A percentile compares a stretch with the other conserved stretches of the same genome.
phyloP scores from a whole-genome alignment of 2,113 vertebrate genomes.

The Stigmatopora argus region DNA sequence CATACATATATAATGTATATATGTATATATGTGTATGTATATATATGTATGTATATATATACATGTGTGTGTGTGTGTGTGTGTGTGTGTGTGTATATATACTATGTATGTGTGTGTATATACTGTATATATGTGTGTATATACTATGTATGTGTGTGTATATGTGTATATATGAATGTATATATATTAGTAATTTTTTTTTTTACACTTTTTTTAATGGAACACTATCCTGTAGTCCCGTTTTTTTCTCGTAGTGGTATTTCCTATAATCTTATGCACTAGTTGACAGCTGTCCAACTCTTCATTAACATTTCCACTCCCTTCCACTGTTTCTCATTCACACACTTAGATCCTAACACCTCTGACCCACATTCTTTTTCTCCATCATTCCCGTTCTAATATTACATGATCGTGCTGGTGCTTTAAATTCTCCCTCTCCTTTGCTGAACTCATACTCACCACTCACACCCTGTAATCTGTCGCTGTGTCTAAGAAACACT shows the following conservation, averaged over 20 bases:
- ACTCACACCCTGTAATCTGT: conserved; percentile 11
- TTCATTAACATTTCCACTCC: conserved; percentile 30
- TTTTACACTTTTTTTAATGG: conserved; percentile 16
- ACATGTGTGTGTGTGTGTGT: no score
- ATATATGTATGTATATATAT: no score
- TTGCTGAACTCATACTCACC: conserved; percentile 16
- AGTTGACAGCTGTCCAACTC: conserved; percentile 51
- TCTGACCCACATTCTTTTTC: conserved; percentile 10
- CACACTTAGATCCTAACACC: background rate
- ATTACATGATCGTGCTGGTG: conserved; percentile 29
- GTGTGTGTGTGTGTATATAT: no score
- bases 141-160: no score
- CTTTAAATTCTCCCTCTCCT: conserved; percentile 14
- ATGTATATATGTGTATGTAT: no score
- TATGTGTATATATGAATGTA: no score
- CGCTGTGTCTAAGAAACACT: background rate
- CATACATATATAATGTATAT: no score
- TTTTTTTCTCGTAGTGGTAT: conserved; percentile 19
- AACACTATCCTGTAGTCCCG: conserved; percentile 20
- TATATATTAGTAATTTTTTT: no score
- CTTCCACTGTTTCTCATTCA: background rate
- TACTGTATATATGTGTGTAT: no score
- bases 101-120: no score
- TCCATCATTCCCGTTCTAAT: conserved; percentile 28
- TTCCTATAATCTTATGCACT: conserved; percentile 20